A percentile compares a stretch with the other conserved stretches of the same genome.
These are phyloP conservation scores for Stylophora pistillata DNA, from an alignment of 64 coral and sea anemone species.

Conservation along the genomic window DNA sequence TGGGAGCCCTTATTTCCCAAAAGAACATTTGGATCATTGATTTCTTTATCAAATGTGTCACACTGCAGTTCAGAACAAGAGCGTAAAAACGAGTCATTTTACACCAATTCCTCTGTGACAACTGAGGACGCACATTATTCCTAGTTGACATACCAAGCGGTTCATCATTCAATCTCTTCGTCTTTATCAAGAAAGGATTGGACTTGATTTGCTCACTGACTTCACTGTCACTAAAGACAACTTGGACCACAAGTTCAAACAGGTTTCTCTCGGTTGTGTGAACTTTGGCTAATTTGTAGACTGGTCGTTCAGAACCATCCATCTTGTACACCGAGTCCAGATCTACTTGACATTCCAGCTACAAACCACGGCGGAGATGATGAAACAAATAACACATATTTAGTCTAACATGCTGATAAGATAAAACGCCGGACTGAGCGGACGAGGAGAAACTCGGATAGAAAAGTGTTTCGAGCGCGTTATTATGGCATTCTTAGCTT, in stretches of 20 bases:
- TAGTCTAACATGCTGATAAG: too few species aligned
- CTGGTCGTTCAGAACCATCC: constrained; percentile 57
- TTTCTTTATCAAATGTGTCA: too few species aligned
- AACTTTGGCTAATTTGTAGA: constrained; percentile 90
- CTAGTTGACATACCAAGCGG: constrained; percentile 23
- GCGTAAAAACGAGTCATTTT: too few species aligned
- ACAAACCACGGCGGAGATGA: background rate
- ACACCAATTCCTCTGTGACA: too few species aligned
- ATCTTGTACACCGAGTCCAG: constrained; percentile 82
- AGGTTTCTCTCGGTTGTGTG: constrained; percentile 78
- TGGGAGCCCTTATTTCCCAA: too few species aligned
- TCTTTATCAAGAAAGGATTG: constrained; percentile 77
- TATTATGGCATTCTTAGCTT: too few species aligned
- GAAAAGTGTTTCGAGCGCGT: too few species aligned
- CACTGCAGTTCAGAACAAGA: too few species aligned
- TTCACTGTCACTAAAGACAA: constrained; percentile 33
- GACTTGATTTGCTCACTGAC: constrained; percentile 68
- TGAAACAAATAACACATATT: too few species aligned
- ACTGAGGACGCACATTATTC: too few species aligned
- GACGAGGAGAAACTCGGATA: constrained; percentile 10
- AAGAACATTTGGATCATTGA: too few species aligned
- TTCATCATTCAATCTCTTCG: constrained; percentile 61
- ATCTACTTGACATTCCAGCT: constrained; percentile 59
- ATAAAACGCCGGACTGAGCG: too few species aligned
- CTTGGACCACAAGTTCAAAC: constrained; percentile 76